Percentiles rank a stretch among this genome's conserved stretches.
Evolutionary conservation across 2,797 vertebrate genomes (phyloP).

Genomic region (Siniperca scherzeri): DNA sequence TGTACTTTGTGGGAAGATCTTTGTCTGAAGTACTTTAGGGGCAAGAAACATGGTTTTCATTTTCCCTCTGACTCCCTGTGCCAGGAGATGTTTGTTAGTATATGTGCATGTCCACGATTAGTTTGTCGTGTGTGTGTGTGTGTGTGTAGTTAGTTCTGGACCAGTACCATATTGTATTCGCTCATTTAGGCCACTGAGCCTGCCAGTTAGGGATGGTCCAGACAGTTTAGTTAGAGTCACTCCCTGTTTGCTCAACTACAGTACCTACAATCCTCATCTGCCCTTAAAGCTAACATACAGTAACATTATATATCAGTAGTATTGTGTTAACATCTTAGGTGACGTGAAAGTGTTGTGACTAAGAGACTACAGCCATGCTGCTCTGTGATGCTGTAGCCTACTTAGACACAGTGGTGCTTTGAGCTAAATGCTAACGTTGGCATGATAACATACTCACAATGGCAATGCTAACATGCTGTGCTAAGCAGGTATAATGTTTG

Average conservation of each 20-base stretch:
- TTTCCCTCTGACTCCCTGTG: constrained; percentile 8
- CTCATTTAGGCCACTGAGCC: constrained; percentile 44
- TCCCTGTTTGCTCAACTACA: constrained; percentile 34
- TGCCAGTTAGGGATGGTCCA: constrained; percentile 2
- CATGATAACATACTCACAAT: too few relatives aligned
- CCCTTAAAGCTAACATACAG: too few relatives aligned
- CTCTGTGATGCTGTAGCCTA: neutral
- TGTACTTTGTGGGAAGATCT: neutral
- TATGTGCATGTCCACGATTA: neutral
- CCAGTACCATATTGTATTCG: constrained; percentile 32
- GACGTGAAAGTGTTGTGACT: neutral
- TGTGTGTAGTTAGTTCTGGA: constrained; percentile 8
- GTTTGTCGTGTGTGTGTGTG: neutral
- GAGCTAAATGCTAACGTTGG: neutral
- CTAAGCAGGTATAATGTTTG: too few relatives aligned
- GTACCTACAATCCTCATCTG: neutral
- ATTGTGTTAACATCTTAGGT: neutral
- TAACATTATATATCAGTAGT: neutral
- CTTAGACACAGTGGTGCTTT: too few relatives aligned
- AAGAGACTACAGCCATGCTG: neutral
- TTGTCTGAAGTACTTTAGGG: neutral
- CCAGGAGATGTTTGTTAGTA: neutral
- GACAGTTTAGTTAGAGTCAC: constrained; percentile 17
- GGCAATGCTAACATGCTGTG: too few relatives aligned
- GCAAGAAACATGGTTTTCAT: constrained; percentile 12